Evolutionary conservation across 2,113 vertebrate species (phyloP).

Genomic region (Lasiurus cinereus): DNA sequence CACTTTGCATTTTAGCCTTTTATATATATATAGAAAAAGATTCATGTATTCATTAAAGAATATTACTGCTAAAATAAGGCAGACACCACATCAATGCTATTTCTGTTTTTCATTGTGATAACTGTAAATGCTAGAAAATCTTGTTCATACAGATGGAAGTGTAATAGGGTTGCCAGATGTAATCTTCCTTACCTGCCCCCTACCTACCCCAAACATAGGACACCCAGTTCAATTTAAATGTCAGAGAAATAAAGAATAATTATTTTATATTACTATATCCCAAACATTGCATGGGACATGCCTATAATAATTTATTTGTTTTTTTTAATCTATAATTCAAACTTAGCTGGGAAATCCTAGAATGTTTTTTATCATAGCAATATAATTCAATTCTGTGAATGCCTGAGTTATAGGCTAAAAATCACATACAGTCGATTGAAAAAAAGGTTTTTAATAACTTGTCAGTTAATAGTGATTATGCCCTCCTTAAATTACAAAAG

Average conservation of each 20-base stretch:
- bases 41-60: not conserved
- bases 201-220: not conserved
- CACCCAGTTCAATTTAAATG: not conserved
- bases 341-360: not conserved
- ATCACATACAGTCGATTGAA: not conserved
- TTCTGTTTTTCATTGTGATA: not conserved
- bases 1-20: no score
- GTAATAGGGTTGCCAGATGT: not conserved
- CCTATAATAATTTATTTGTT: not conserved
- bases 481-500: not conserved
- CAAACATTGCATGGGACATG: not conserved
- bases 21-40: no score
- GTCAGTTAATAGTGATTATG: not conserved
- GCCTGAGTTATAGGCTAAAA: not conserved
- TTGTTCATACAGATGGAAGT: not conserved
- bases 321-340: not conserved
- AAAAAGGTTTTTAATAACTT: not conserved
- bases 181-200: not conserved
- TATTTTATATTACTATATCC: not conserved
- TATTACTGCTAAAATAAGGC: not conserved
- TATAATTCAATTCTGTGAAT: not conserved
- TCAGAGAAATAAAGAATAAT: conserved; percentile 5
- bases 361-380: not conserved
- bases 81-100: not conserved
- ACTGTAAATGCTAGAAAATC: not conserved